phyloP scores from a whole-genome alignment of 2,888 invertebrate genomes.

The Cacoxenus indagator region DNA sequence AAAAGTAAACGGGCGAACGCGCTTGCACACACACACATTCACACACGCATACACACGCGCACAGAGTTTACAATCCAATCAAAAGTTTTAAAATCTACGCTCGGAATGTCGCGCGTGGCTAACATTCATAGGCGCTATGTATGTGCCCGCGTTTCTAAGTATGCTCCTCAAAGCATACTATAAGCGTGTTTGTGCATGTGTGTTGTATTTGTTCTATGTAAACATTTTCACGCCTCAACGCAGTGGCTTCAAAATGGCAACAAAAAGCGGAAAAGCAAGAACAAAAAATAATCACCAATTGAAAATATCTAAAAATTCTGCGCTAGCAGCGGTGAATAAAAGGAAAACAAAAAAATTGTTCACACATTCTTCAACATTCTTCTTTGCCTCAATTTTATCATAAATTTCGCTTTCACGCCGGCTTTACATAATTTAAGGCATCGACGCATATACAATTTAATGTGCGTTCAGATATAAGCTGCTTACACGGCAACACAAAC shows the following conservation, averaged over 20 bases:
- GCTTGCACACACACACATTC: neutral
- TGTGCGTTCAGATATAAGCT: slow-evolving; percentile 19
- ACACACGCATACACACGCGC: neutral
- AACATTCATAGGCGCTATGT: slow-evolving; percentile 12
- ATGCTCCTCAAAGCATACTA: slow-evolving; percentile 2
- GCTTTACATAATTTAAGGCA: slow-evolving; percentile 17
- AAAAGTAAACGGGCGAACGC: neutral
- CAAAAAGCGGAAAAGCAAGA: neutral
- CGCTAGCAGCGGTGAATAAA: neutral
- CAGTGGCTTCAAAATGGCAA: slow-evolving; percentile 6
- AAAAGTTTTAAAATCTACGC: slow-evolving; percentile 22
- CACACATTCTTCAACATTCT: neutral
- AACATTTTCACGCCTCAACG: slow-evolving; percentile 16
- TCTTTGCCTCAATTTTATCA: neutral
- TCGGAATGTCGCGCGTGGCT: slow-evolving; percentile 15
- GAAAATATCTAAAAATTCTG: neutral
- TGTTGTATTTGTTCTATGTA: neutral
- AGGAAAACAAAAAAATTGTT: neutral
- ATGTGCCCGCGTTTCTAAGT: neutral
- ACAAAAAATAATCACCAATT: neutral
- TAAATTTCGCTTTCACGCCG: neutral
- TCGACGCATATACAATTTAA: slow-evolving; percentile 15
- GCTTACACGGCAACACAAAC: slow-evolving; percentile 3
- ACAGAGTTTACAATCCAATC: slow-evolving; percentile 22
- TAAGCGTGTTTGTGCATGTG: neutral